Base-by-base conservation (phyloP, 2,797 vertebrate species). In the Chelidonichthys spinosus region DNA sequence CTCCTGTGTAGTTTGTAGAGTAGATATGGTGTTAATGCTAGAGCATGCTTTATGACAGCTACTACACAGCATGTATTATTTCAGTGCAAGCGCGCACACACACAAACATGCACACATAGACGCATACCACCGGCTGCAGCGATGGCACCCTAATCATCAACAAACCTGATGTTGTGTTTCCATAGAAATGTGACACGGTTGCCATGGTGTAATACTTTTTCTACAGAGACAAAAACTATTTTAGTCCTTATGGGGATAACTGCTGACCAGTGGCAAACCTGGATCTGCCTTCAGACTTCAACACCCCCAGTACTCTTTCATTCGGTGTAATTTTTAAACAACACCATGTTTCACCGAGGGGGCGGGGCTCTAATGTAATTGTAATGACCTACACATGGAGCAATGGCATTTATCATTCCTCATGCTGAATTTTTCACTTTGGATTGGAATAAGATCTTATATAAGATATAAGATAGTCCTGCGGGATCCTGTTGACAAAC, bases 161-260 rank as follows among this genome's bases (percentile, higher is more conserved):
- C 35, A 74, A 79, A 74, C 68, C 42, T 66, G 76, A 83, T 83
- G 62, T 60, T 78, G 84, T 69, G 93, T 95, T 94, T 90, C 92
- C 91, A 94, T 93, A 90, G 92, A 88, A 93, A 95, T 92, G 67
- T 74, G 59, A 79, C 79, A 86, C 69, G 11, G 92, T 94, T 94
- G 90, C 93, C 87, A 94, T 90, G 92, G 79, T 55, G 85, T 53
- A 70, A 76, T 14, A 67, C 18, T 74, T 65, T 64, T 67, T 67
- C 67, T 54, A 39, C 63, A 74, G 42, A 80, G 78, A 85, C 72
- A 82, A 87, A 80, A 64, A 69, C 86, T 89, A 91, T 89, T 92
- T 91, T 77, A 40, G 72, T 89, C 74, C 36, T 53, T 11, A 37
- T 66, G 59, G 65, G 64, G 44, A 74, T 37, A 53, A 72, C 44